Conservation (phyloP, 2,113 vertebrate species). For the Steatornis caripensis region DNA sequence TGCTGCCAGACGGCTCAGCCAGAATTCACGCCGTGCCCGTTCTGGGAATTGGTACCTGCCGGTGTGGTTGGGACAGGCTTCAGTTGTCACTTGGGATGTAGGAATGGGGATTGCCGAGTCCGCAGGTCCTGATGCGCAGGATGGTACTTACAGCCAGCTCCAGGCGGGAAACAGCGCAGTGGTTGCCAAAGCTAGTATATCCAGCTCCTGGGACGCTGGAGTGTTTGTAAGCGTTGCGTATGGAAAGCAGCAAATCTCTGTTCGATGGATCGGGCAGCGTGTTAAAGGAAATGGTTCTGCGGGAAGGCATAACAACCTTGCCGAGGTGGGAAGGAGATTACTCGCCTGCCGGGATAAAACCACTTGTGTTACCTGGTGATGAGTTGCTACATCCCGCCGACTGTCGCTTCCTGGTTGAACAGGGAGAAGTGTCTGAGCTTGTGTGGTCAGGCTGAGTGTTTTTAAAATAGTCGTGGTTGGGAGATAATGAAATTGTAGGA, state of each 20-base stretch:
- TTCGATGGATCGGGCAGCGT: fast-evolving
- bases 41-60: neutral
- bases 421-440: neutral
- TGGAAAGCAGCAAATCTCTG: neutral
- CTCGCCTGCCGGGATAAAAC: neutral
- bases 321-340: neutral
- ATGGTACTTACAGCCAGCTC: neutral
- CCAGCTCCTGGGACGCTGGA: fast-evolving
- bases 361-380: neutral
- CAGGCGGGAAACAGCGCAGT: neutral
- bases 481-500: slow-evolving; percentile 24
- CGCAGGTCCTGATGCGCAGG: fast-evolving
- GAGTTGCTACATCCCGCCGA: neutral
- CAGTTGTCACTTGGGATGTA: neutral
- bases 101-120: neutral
- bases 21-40: neutral
- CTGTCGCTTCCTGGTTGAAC: neutral
- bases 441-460: slow-evolving; percentile 18
- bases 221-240: fast-evolving
- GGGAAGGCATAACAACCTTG: neutral
- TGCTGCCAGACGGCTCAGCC: neutral
- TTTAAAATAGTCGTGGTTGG: neutral
- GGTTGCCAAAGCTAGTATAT: fast-evolving
- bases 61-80: neutral
- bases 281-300: neutral